These are phyloP conservation scores for Choreutis nemorana DNA, from an alignment of 2,888 invertebrate species.

Conservation along the genomic window DNA sequence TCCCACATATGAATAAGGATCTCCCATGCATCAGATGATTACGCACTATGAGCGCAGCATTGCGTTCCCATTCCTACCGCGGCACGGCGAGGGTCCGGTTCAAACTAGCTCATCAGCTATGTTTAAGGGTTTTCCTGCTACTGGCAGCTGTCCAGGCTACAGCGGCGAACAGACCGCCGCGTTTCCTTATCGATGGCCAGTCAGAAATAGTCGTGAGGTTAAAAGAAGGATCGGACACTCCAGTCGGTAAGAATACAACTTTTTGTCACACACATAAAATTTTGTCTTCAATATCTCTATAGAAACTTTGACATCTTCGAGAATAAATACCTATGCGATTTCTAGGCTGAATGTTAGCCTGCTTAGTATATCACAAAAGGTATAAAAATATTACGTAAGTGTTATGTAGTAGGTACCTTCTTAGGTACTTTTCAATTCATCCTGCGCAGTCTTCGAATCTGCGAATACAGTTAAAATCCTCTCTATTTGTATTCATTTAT, in stretches of 20 bases:
- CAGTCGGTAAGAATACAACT: constrained; percentile 72
- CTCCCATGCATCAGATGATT: constrained; percentile 42
- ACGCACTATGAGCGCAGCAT: constrained; percentile 25
- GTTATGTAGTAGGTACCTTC: too few relatives aligned
- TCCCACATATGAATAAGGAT: constrained; percentile 24
- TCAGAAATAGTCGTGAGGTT: constrained; percentile 90
- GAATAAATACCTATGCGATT: too few relatives aligned
- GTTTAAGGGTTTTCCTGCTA: constrained; percentile 12
- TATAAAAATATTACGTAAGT: too few relatives aligned
- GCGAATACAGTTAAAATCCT: too few relatives aligned
- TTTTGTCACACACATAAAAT: too few relatives aligned
- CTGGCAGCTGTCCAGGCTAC: constrained; percentile 19
- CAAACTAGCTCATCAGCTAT: constrained; percentile 29
- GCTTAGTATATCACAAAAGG: too few relatives aligned
- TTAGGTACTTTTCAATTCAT: too few relatives aligned
- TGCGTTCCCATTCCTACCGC: constrained; percentile 20
- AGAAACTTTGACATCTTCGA: too few relatives aligned
- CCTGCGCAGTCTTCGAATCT: too few relatives aligned
- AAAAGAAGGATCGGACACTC: constrained; percentile 87
- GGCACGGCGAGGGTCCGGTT: constrained; percentile 44
- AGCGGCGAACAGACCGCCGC: constrained; percentile 79
- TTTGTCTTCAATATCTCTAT: too few relatives aligned
- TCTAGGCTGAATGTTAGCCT: too few relatives aligned
- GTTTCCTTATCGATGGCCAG: constrained; percentile 86
- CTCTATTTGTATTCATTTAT: too few relatives aligned